Conservation (phyloP, 64 coral and sea anemone species). For the Pachyseris speciosa region DNA sequence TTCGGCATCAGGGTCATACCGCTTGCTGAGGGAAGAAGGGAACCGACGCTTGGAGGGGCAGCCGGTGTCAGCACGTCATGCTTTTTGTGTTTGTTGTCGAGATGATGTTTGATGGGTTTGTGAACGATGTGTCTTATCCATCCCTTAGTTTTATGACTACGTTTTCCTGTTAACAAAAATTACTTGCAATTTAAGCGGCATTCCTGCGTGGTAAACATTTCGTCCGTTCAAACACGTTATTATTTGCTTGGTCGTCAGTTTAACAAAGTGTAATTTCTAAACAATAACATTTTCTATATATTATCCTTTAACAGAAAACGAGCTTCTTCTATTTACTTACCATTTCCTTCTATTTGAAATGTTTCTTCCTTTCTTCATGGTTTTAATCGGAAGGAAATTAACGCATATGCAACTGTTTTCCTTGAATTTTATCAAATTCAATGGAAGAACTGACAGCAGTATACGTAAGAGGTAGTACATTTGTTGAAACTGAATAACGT, state of each 20-base stretch:
- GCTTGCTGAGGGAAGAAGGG: slow-evolving; percentile 19
- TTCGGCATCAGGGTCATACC: slow-evolving; percentile 34
- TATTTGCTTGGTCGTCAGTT: no score
- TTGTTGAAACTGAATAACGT: background rate
- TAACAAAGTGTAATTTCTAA: background rate
- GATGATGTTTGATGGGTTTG: background rate
- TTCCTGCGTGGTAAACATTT: no score
- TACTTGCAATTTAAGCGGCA: no score
- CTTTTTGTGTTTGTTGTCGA: background rate
- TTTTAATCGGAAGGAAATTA: no score
- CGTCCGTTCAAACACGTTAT: no score
- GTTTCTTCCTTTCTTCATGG: no score
- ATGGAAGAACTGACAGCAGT: background rate
- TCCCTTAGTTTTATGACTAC: background rate
- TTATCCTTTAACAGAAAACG: background rate
- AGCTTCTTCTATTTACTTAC: no score
- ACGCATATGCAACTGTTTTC: no score
- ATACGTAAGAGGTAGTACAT: background rate
- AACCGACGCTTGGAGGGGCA: slow-evolving; percentile 11
- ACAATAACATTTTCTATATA: background rate
- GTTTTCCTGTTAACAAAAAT: background rate
- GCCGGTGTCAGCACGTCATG: slow-evolving; percentile 22
- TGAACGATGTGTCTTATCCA: background rate
- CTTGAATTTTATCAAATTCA: background rate
- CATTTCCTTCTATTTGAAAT: no score